Base-by-base conservation (phyloP, 1,140 invertebrate genomes). In the Manduca sexta region DNA sequence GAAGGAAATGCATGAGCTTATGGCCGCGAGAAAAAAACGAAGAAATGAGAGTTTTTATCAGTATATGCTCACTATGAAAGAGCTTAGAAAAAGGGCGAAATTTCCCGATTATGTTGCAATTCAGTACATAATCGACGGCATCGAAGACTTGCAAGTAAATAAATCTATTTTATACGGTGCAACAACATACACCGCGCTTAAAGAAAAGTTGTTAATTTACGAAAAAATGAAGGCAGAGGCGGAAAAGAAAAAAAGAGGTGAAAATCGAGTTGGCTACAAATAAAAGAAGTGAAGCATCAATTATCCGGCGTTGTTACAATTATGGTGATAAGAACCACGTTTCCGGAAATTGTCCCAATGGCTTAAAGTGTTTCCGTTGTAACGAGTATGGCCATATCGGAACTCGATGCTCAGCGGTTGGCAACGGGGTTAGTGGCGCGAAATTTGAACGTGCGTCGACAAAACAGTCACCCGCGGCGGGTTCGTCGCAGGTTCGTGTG, bases 1-100 rank as follows among this genome's bases (percentile, higher is more conserved):
- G 4, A 42, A 42, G 12, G 18, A 42, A 26, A 42, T 42, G 11
- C 40, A 42, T n/a, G 40, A 42, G 12, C 3, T 42, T 1, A 42
- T 42, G 18, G 5, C 17, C 1, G 18, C 8, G 1, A 1, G 18
- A 3, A 29, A 29, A 6, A 42, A 42, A 21, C 15, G 38, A 4
- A 40, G 18, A n/a, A 11, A 29, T 13, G 40, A 42, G n/a, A 42
- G 3, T 3, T 40, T 1, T 40, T 40, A 40, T n/a, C 2, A 26
- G 7, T 42, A 42, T 8, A 42, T 42, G 40, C 18, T 42, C 4
- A 8, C 3, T 1, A 40, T 40, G 38, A 40, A 40, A 12, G 38
- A 17, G 7, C 10, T 40, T 3, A 18, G 40, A 7, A 42, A 42
- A 14, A 4, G 40, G n/a, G 40, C 2, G 1, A 42, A 14, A 13